Base-by-base conservation (phyloP, 92 coral and sea anemone species). In the Galaxea fascicularis region DNA sequence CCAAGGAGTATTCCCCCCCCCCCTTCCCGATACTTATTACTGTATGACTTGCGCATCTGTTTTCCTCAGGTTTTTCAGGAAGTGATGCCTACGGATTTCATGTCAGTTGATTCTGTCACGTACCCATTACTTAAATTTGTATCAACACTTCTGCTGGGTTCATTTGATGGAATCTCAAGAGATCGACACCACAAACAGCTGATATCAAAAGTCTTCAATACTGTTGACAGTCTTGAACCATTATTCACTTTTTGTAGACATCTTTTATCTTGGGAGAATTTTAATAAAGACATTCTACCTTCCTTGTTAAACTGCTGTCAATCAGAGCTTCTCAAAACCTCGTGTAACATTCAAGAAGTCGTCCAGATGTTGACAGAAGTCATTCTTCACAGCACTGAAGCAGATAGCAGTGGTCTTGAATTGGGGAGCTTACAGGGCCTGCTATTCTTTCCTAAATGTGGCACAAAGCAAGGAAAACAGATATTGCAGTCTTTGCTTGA, bases 391-490 rank as follows among this genome's bases (percentile, higher is more conserved):
- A 51, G 26, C 16, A 53, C 86, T n/a, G 44, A 64, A 8, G 74
- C 80, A 21, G 90, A 83, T 56, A 29, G 24, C 17, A 80, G 87
- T 58, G 89, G 79, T 77, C 78, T 76, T 29, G 87, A 89, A 51
- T 21, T 92, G 46, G 70, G 22, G 41, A 17, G 86, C 4, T 81
- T 68, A 14, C 81, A 89, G 25, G 95, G 91, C 29, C 47, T 90
- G 69, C 59, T 94, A 31, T 92, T 82, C 65, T 87, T 94, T 49
- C 95, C 98, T 0, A 94, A 90, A 22, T 87, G 90, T 87, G 95
- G 90, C 46, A 80, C 91, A 14, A 92, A 78, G 22, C 65, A 79
- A 25, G 95, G 98, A 10, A 75, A 29, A 18, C 65, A 79, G 88
- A 92, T 94, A 52, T 26, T 87, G 10, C 51, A 66, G 47, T 63